Evolutionary conservation across 1,140 invertebrate species (phyloP).

Genomic region (Odontomachus brunneus): DNA sequence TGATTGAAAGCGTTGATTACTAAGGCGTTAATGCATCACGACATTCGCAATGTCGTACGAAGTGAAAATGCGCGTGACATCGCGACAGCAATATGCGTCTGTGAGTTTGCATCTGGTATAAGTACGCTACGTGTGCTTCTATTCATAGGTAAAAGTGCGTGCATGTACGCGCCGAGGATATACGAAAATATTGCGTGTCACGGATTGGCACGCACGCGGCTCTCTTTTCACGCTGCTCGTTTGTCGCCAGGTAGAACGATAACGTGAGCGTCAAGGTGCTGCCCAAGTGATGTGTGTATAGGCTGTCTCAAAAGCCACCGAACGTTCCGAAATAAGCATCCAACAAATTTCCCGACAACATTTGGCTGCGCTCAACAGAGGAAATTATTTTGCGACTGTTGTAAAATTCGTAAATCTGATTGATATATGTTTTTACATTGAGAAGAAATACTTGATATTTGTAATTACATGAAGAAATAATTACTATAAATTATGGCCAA

Average conservation of each 20-base stretch:
- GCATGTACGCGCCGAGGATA: background rate
- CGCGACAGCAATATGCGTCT: background rate
- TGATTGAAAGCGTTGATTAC: slow-evolving; percentile 39
- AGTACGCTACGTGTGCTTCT: too few species aligned
- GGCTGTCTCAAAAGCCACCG: too few species aligned
- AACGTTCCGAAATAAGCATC: too few species aligned
- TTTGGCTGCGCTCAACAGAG: too few species aligned
- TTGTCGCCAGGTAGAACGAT: slow-evolving; percentile 31
- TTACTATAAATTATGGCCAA: too few species aligned
- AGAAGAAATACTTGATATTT: too few species aligned
- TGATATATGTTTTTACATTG: too few species aligned
- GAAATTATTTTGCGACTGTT: too few species aligned
- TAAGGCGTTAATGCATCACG: slow-evolving; percentile 24
- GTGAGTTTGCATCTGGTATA: background rate
- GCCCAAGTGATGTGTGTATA: slow-evolving; percentile 1
- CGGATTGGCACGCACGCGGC: slow-evolving; percentile 27
- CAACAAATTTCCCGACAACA: too few species aligned
- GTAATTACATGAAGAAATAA: too few species aligned
- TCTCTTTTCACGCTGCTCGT: slow-evolving; percentile 30
- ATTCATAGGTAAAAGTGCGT: background rate
- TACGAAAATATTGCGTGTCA: background rate
- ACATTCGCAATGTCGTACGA: background rate
- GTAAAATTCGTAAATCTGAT: too few species aligned
- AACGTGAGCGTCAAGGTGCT: background rate
- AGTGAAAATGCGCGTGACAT: slow-evolving; percentile 16